Evolutionary conservation across 2,113 vertebrate species (phyloP).

Genomic region (Gobiocypris rarus): DNA sequence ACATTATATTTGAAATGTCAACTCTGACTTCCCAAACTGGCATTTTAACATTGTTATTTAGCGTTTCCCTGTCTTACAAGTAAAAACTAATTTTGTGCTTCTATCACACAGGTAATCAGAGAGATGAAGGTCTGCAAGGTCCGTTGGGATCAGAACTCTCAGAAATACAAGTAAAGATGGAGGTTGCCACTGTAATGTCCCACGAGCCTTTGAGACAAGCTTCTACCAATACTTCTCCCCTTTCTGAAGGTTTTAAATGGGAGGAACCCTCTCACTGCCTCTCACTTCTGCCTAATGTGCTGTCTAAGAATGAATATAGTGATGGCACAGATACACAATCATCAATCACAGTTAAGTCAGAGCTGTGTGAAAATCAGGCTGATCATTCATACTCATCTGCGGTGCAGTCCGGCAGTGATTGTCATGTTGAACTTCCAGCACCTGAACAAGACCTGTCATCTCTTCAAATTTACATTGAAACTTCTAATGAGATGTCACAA

Average conservation of each 20-base stretch:
- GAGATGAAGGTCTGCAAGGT: neutral
- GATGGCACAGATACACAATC: neutral
- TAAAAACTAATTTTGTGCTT: neutral
- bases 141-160: conserved; percentile 27
- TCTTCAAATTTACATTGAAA: conserved; percentile 3
- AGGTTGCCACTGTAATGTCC: conserved; percentile 38
- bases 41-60: neutral
- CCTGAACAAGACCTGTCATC: neutral
- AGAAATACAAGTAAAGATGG: conserved; percentile 45
- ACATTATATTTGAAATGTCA: neutral
- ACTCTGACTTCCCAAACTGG: neutral
- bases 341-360: conserved; percentile 19
- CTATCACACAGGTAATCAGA: neutral
- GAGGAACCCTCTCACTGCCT: neutral
- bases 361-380: neutral
- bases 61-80: neutral
- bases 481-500: conserved; percentile 2
- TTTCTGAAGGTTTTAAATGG: neutral
- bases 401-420: neutral
- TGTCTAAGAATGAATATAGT: neutral
- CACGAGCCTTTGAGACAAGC: conserved; percentile 1
- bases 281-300: neutral
- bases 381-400: too few species aligned
- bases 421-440: neutral
- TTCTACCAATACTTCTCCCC: neutral